These are phyloP conservation scores for Copidosoma floridanum DNA, from an alignment of 1,140 invertebrate species.

Conservation along the genomic window DNA sequence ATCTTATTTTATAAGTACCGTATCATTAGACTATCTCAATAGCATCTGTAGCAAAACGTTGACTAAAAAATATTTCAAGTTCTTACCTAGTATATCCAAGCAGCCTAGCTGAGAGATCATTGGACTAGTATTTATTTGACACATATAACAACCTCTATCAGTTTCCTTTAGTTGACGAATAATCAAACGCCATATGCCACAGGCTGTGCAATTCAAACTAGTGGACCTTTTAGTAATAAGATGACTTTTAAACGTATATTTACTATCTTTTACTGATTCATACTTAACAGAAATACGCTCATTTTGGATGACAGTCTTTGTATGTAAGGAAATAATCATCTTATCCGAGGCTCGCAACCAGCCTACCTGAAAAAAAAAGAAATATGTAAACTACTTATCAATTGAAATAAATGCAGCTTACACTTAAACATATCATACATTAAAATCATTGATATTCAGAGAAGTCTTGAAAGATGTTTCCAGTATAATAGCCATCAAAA, in stretches of 20 bases:
- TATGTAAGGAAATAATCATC: slow-evolving; percentile 82
- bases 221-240: slow-evolving; percentile 51
- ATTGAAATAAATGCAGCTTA: no score
- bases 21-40: no score
- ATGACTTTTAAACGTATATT: slow-evolving; percentile 66
- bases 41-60: no score
- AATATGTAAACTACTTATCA: neutral
- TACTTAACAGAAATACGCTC: slow-evolving; percentile 76
- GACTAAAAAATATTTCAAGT: no score
- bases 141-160: slow-evolving; percentile 67
- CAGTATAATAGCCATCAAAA: no score
- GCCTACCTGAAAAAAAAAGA: slow-evolving; percentile 69
- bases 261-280: slow-evolving; percentile 66
- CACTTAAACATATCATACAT: no score
- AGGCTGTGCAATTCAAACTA: slow-evolving; percentile 42
- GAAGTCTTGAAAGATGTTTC: no score
- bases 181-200: slow-evolving; percentile 67
- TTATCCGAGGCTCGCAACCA: slow-evolving; percentile 88
- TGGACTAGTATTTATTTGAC: slow-evolving; percentile 70
- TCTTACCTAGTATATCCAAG: slow-evolving; percentile 72
- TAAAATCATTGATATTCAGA: no score
- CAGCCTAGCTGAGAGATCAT: slow-evolving; percentile 70
- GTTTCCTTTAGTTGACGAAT: slow-evolving; percentile 64
- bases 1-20: no score
- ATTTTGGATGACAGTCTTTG: slow-evolving; percentile 85